Conservation (phyloP, 1,140 invertebrate species). For the Diorhabda sublineata region DNA sequence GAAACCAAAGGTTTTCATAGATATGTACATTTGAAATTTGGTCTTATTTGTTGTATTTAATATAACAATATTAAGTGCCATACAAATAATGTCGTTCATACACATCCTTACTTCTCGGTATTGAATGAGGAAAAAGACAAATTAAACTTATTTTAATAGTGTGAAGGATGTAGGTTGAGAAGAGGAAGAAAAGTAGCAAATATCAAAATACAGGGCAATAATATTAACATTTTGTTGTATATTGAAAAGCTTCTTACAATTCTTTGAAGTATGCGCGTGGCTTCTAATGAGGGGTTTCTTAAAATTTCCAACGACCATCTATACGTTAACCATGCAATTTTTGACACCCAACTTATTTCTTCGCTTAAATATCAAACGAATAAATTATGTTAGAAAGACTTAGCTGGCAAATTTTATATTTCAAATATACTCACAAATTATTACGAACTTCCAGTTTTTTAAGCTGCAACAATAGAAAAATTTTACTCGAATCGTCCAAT, state of each 20-base stretch:
- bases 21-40: no score
- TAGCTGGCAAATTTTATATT: not conserved
- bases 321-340: slow-evolving; percentile 66
- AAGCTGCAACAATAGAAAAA: slow-evolving; percentile 26
- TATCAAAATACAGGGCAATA: no score
- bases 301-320: slow-evolving; percentile 64
- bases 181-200: no score
- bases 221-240: not conserved
- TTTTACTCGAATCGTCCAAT: slow-evolving; percentile 6
- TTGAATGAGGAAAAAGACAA: no score
- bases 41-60: no score
- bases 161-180: no score
- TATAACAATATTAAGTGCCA: no score
- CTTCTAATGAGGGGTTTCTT: slow-evolving; percentile 68
- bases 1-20: no score
- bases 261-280: slow-evolving; percentile 69
- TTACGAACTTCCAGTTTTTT: slow-evolving; percentile 35
- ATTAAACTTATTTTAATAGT: no score
- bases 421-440: slow-evolving; percentile 14
- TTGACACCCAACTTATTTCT: slow-evolving; percentile 57
- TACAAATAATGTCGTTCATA: no score
- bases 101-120: no score
- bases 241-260: slow-evolving; percentile 55
- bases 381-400: not conserved
- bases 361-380: slow-evolving; percentile 46